Evolutionary conservation across 2,113 vertebrate species (phyloP).

Genomic region (Mirounga angustirostris): DNA sequence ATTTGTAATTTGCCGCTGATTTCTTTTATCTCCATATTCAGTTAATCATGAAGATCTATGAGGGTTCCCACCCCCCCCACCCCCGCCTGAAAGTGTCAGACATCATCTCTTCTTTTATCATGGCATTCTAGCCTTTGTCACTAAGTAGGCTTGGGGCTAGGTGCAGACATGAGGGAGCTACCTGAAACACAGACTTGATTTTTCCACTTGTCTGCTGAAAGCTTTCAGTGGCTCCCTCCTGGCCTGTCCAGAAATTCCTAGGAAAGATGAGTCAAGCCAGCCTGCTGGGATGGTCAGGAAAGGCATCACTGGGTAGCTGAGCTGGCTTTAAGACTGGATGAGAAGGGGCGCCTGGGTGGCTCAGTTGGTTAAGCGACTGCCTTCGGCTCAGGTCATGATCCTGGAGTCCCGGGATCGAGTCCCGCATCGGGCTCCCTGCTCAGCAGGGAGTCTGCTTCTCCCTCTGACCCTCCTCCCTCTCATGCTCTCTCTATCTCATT

Average conservation of each 20-base stretch:
- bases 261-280: constrained; percentile 18
- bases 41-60: constrained; percentile 62
- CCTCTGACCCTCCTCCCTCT: too few relatives aligned
- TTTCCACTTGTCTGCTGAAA: constrained; percentile 63
- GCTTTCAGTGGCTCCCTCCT: constrained; percentile 49
- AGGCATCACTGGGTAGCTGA: neutral
- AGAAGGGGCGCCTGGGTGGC: neutral
- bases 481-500: too few relatives aligned
- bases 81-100: constrained; percentile 7
- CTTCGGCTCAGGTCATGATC: too few relatives aligned
- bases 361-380: too few relatives aligned
- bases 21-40: constrained; percentile 56
- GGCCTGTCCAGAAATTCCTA: constrained; percentile 29
- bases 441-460: too few relatives aligned
- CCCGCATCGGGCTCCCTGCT: too few relatives aligned
- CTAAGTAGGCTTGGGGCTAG: constrained; percentile 34
- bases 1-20: constrained; percentile 64
- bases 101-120: constrained; percentile 52
- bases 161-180: constrained; percentile 54
- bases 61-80: neutral
- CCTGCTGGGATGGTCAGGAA: constrained; percentile 2
- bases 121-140: constrained; percentile 62
- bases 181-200: constrained; percentile 66
- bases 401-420: too few relatives aligned
- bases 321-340: constrained; percentile 2